These are phyloP conservation scores for Cossypha dichroa DNA, from an alignment of 2,797 vertebrate genomes.

Conservation along the genomic window DNA sequence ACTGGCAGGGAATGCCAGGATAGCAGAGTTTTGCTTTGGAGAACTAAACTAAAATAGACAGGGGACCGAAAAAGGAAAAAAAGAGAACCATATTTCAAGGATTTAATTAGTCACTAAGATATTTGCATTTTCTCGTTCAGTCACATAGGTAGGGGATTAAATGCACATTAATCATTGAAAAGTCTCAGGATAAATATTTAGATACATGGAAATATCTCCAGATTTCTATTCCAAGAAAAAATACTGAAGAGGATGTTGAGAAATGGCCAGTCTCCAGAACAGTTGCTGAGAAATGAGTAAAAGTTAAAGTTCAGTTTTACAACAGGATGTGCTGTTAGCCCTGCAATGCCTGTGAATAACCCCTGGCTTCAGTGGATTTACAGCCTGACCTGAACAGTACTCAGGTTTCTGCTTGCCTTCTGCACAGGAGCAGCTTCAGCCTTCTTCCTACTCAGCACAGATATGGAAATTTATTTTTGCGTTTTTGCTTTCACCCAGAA, in stretches of 20 bases:
- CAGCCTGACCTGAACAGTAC: background rate
- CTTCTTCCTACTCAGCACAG: background rate
- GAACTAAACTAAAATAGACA: background rate
- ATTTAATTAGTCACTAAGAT: background rate
- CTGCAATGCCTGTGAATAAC: background rate
- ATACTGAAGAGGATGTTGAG: background rate
- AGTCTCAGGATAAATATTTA: conserved; percentile 37
- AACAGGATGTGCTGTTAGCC: background rate
- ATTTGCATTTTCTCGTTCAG: conserved; percentile 13
- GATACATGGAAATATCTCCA: conserved; percentile 12
- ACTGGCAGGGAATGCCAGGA: background rate
- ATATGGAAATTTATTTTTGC: background rate
- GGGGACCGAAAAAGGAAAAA: background rate
- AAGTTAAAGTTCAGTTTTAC: conserved; percentile 27
- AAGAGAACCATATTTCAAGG: background rate
- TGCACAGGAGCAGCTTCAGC: background rate
- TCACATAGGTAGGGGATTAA: conserved; percentile 10
- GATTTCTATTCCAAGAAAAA: conserved; percentile 10
- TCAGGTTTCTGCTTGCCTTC: background rate
- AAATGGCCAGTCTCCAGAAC: background rate
- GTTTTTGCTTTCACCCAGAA: background rate
- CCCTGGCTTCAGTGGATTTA: conserved; percentile 2
- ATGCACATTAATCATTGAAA: background rate
- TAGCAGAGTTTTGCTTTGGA: background rate
- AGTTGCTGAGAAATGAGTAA: background rate